Conservation (phyloP, 2,888 invertebrate species). For the Yponomeuta malinellus region DNA sequence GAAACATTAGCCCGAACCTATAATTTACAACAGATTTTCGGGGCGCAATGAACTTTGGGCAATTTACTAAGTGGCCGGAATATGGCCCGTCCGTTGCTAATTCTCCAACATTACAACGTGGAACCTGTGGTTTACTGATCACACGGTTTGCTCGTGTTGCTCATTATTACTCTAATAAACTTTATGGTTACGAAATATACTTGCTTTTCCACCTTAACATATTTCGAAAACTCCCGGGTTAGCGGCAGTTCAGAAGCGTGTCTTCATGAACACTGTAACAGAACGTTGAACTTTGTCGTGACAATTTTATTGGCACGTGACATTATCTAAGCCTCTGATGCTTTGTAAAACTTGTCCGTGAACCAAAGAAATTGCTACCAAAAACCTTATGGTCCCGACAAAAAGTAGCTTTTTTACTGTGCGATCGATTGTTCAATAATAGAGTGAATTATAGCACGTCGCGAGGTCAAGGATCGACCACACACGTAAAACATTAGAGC, state of each 20-base stretch:
- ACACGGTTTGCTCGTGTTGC: conserved; percentile 24
- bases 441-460: conserved; percentile 24
- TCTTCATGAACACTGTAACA: conserved; percentile 9
- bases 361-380: conserved; percentile 1
- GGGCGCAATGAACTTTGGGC: conserved; percentile 63
- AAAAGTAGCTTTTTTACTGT: conserved; percentile 17
- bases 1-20: conserved; percentile 71
- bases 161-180: conserved; percentile 14
- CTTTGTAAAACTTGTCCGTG: not conserved
- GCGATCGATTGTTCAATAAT: conserved; percentile 22
- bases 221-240: not conserved
- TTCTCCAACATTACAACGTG: conserved; percentile 50
- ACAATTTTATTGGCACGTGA: conserved; percentile 28
- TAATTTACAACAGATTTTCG: conserved; percentile 64
- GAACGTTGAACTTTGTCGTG: conserved; percentile 27
- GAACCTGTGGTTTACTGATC: conserved; percentile 57
- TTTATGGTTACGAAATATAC: conserved; percentile 8
- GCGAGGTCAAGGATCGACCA: conserved; percentile 26
- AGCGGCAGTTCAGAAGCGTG: not conserved
- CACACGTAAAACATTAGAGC: conserved; percentile 20
- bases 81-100: conserved; percentile 50
- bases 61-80: conserved; percentile 58
- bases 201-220: conserved; percentile 1
- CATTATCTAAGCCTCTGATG: conserved; percentile 20
- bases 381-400: conserved; percentile 3